Base-by-base conservation (phyloP, 2,888 invertebrate species). In the Protula sp. region DNA sequence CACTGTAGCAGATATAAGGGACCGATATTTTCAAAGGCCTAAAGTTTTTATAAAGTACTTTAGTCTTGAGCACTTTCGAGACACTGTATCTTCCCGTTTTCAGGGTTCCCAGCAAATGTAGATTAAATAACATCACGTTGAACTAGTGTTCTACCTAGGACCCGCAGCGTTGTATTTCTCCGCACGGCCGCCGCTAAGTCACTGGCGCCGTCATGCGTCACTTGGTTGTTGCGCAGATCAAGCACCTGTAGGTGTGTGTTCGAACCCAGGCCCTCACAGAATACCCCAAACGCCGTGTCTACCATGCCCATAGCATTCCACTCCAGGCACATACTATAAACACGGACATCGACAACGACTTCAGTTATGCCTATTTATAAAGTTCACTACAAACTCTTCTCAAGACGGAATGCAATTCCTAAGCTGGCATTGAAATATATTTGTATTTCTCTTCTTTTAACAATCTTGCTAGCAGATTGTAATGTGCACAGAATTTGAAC, bases 221-320 rank as follows among this genome's bases (percentile, higher is more conserved):
- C 76, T 67, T 81, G 80, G 63, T 81, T 81, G 72, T 79, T 81
- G 26, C 80, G 70, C n/a, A 81, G 70, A 59, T 81, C 80, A 2
- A 81, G 66, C 26, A 72, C 73, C 56, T 73, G 73, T 1, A 81
- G 70, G 2, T 66, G 61, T 24, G 68, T 66, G 65, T 79, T 81
- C 4, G 68, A 68, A 9, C 70, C 74, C 2, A 81, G 57, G 1
- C 79, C 80, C 57, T 81, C 80, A 73, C 80, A 79, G 65, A 81
- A 80, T 58, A 74, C 68, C 26, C 75, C 70, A 67, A 81, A 81
- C 0, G 78, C 71, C 48, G 70, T 72, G 54, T 79, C 79, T 55
- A 80, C 64, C 74, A 80, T 78, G 1, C 81, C 81, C 53, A 78
- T 50, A 22, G 75, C 74, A 73, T 81, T 81, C 80, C 80, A 81